These are phyloP conservation scores for Apis florea DNA, from an alignment of 1,140 invertebrate genomes.

Conservation along the genomic window DNA sequence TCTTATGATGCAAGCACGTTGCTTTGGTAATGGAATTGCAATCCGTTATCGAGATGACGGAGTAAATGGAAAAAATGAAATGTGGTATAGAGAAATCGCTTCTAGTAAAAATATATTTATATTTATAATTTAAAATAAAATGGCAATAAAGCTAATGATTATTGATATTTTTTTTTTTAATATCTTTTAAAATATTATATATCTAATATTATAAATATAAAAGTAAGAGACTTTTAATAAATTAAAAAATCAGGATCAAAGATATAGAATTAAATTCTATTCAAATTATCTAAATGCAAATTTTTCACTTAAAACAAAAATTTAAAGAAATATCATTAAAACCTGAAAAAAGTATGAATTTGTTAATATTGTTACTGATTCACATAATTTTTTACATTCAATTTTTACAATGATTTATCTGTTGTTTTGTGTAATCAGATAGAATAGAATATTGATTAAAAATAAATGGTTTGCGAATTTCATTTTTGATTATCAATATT, in stretches of 20 bases:
- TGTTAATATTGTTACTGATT: background rate
- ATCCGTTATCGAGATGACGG: slow-evolving; percentile 15
- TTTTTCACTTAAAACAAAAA: too few species aligned
- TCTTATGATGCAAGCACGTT: slow-evolving; percentile 28
- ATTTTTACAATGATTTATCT: background rate
- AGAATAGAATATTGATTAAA: background rate
- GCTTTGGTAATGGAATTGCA: slow-evolving; percentile 26
- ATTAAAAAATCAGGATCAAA: background rate
- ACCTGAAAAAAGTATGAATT: background rate
- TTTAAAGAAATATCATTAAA: background rate
- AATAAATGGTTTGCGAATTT: background rate
- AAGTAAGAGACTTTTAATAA: background rate
- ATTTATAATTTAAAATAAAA: too few species aligned
- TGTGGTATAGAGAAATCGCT: background rate
- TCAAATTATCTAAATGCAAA: too few species aligned
- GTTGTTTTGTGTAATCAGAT: background rate
- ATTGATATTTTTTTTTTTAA: too few species aligned
- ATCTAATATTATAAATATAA: background rate
- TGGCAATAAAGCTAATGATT: too few species aligned
- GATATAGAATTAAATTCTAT: background rate
- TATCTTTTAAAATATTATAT: too few species aligned
- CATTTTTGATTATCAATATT: background rate
- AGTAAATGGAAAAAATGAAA: background rate
- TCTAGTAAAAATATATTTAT: too few species aligned
- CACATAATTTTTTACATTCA: background rate